Conservation (phyloP, 64 coral and sea anemone genomes). For the Trachythela sp. region DNA sequence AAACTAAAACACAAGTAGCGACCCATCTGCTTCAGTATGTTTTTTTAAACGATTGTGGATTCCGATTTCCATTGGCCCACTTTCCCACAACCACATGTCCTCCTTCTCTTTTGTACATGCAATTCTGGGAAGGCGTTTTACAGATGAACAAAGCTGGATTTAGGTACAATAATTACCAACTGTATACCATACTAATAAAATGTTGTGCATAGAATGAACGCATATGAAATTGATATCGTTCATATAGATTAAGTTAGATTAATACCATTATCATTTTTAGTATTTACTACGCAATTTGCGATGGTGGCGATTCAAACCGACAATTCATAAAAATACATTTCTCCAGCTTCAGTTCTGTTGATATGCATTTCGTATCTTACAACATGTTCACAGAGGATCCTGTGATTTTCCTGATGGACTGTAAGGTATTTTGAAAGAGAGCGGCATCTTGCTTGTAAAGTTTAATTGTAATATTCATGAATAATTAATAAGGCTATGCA, state of each 20-base stretch:
- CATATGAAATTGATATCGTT: not conserved
- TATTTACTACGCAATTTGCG: slow-evolving; percentile 8
- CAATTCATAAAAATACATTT: slow-evolving; percentile 18
- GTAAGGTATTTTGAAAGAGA: slow-evolving; percentile 12
- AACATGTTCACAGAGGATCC: slow-evolving; percentile 25
- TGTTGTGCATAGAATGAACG: not conserved
- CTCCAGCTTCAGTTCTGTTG: too few species aligned
- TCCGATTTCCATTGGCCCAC: slow-evolving; percentile 19
- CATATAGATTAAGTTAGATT: slow-evolving; percentile 5
- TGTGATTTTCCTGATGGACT: slow-evolving; percentile 3
- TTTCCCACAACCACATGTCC: slow-evolving; percentile 20
- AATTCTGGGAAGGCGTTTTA: slow-evolving; percentile 33
- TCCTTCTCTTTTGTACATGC: slow-evolving; percentile 1
- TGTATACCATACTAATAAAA: too few species aligned
- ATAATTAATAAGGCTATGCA: too few species aligned
- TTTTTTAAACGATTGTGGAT: slow-evolving; percentile 22
- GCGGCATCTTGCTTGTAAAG: not conserved
- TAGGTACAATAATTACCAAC: not conserved
- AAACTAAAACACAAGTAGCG: not conserved
- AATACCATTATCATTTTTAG: not conserved
- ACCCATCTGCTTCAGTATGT: slow-evolving; percentile 37
- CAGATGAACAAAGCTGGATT: slow-evolving; percentile 13
- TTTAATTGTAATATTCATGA: not conserved
- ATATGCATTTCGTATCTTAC: not conserved
- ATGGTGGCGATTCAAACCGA: too few species aligned